Evolutionary conservation across 2,113 vertebrate species (phyloP).

Genomic region (Odocoileus virginianus): DNA sequence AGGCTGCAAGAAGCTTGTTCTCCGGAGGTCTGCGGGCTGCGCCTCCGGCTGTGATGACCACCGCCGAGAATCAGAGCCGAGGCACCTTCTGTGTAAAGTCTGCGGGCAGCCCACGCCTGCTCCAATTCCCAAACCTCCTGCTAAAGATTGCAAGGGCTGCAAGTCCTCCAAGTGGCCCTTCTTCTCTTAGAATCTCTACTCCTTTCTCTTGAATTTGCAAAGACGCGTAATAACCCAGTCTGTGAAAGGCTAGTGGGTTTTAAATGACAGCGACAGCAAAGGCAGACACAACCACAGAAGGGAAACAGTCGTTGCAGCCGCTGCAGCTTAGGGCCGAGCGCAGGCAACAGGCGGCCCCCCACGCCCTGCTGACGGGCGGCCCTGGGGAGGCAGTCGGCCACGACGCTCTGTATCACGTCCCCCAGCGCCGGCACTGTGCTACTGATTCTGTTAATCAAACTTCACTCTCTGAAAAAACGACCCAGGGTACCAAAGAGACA

Average conservation of each 20-base stretch:
- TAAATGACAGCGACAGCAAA: neutral
- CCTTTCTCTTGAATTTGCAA: neutral
- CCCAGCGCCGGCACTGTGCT: neutral
- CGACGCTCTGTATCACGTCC: neutral
- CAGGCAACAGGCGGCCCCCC: neutral
- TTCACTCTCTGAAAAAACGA: constrained; percentile 37
- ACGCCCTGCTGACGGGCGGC: neutral
- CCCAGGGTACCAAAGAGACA: neutral
- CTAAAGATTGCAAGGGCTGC: neutral
- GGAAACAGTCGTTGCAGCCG: neutral
- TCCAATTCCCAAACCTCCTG: neutral
- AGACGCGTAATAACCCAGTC: neutral
- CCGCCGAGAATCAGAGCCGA: neutral
- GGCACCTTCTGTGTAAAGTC: neutral
- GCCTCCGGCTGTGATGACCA: neutral
- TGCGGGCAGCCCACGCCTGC: neutral
- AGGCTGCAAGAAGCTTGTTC: neutral
- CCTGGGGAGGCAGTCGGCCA: neutral
- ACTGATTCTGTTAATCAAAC: constrained; percentile 18
- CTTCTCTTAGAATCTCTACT: neutral
- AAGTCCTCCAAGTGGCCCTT: neutral
- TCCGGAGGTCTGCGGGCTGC: neutral
- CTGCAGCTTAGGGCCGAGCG: neutral
- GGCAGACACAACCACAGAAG: neutral
- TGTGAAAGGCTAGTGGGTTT: neutral